phyloP scores from a whole-genome alignment of 2,797 vertebrate genomes.

The Bufotes viridis region DNA sequence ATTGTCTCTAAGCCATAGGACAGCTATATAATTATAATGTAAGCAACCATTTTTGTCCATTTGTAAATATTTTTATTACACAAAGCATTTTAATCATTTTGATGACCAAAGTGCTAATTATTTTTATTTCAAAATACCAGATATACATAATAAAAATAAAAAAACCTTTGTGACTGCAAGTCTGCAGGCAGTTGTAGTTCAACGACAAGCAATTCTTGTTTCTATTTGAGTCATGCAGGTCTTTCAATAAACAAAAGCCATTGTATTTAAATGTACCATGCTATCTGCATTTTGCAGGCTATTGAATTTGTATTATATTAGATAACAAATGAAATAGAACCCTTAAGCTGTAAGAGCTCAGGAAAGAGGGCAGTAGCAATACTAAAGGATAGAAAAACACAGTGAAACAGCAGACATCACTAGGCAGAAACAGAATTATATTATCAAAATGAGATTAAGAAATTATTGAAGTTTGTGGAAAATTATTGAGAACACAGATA shows the following conservation, averaged over 20 bases:
- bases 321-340: conserved; percentile 18
- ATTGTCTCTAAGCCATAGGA: too few relatives aligned
- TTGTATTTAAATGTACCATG: neutral
- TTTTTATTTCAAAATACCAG: neutral
- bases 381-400: neutral
- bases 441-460: conserved; percentile 21
- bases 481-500: conserved; percentile 12
- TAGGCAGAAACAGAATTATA: neutral
- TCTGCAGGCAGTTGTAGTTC: neutral
- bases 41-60: too few relatives aligned
- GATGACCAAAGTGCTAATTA: too few relatives aligned
- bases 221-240: neutral
- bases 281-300: conserved; percentile 16
- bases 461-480: conserved; percentile 26
- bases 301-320: conserved; percentile 29
- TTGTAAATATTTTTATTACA: too few relatives aligned
- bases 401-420: neutral
- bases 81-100: too few relatives aligned
- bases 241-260: conserved; percentile 5
- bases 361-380: neutral
- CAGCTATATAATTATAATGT: too few relatives aligned
- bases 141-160: too few relatives aligned
- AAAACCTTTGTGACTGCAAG: too few relatives aligned
- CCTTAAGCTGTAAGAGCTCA: conserved; percentile 9
- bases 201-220: neutral